A percentile compares a stretch with the other conserved stretches of the same genome.
Conservation (phyloP, 2,113 vertebrate species). For the Rhinoptilus africanus region DNA sequence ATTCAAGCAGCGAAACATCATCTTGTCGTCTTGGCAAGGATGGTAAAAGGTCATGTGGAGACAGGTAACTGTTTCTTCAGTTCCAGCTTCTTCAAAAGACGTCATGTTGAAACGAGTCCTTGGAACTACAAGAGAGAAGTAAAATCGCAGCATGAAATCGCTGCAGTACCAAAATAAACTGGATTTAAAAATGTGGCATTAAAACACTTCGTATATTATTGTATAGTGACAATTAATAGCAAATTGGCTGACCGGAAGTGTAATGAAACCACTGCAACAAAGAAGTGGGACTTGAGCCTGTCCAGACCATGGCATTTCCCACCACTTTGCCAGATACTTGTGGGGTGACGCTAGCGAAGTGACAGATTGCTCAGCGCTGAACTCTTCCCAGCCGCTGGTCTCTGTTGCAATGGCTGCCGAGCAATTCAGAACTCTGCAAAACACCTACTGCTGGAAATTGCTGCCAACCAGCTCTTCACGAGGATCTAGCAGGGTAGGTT, state of each 20-base stretch:
- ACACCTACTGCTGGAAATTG: rapidly evolving
- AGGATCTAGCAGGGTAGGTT: not conserved
- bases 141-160: not conserved
- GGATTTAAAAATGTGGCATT: not conserved
- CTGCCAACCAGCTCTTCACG: not conserved
- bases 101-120: not conserved
- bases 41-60: conserved; percentile 85
- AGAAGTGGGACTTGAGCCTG: not conserved
- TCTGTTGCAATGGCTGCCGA: too few relatives aligned
- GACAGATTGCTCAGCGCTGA: not conserved
- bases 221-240: not conserved
- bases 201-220: too few relatives aligned
- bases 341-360: not conserved
- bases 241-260: not conserved
- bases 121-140: not conserved
- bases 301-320: not conserved
- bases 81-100: conserved; percentile 76
- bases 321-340: not conserved
- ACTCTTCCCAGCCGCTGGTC: not conserved
- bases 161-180: rapidly evolving
- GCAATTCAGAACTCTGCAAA: not conserved
- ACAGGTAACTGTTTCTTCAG: conserved; percentile 82
- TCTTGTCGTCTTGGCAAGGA: conserved; percentile 71
- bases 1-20: conserved; percentile 72
- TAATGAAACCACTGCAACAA: not conserved